Evolutionary conservation across 2,888 invertebrate species (phyloP).

Genomic region (Geophilus truncorum): DNA sequence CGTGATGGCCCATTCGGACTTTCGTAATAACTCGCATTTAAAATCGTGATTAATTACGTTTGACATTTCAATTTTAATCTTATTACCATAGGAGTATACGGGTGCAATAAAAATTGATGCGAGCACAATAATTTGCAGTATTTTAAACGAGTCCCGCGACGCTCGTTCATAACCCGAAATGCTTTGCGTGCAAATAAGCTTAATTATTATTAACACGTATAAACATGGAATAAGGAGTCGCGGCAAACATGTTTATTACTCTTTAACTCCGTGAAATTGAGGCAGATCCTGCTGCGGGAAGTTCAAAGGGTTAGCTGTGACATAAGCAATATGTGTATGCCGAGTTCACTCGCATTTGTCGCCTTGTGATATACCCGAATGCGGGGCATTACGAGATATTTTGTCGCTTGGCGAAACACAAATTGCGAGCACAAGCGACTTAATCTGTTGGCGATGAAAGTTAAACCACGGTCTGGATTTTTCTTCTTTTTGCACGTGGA

Average conservation of each 20-base stretch:
- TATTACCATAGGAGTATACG: neutral
- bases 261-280: neutral
- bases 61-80: neutral
- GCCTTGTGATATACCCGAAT: neutral
- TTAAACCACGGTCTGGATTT: neutral
- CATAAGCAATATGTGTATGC: neutral
- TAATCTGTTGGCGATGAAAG: neutral
- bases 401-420: neutral
- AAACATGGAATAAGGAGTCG: neutral
- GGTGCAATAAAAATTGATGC: neutral
- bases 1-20: too few species aligned
- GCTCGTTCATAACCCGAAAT: neutral
- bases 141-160: neutral
- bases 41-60: too few species aligned
- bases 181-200: neutral
- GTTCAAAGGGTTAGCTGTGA: neutral
- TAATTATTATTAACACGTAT: neutral
- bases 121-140: neutral
- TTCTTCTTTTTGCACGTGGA: neutral
- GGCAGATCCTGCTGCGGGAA: neutral
- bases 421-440: neutral
- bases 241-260: neutral
- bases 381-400: neutral
- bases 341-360: neutral
- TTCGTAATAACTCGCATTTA: too few species aligned